Evolutionary conservation across 2,888 invertebrate genomes (phyloP), one percentile per base, ranked within the genome.

Genomic region (Tetranychus piercei): DNA sequence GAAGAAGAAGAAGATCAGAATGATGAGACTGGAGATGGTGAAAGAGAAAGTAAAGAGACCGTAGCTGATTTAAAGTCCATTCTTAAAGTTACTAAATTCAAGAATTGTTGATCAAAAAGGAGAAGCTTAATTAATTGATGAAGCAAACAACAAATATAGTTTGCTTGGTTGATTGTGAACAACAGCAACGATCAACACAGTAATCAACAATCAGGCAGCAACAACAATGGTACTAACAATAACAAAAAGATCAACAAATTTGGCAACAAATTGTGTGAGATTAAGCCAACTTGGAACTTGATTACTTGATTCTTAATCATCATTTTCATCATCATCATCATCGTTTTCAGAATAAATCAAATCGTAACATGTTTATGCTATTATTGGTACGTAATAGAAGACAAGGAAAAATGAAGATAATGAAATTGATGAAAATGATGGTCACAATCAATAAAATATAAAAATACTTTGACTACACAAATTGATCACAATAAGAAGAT

Each of bases 11-110:
- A 34, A 34, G 34, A 34, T 34, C 34, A 34, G 34, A 4, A 34
- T 34, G 34, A 34, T 34, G 34, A 34, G 34, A 34, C 2, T 55
- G 55, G 7, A 55, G 55, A 55, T 55, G 55, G 15, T 55, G 55
- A 55, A 55, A 55, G 55, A 55, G 55, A 55, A 55, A 55, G 55
- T 55, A 55, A 55, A 55, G 55, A 55, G 55, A 55, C 55, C 55
- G 55, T 55, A 55, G 55, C 55, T 55, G 55, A 55, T 7, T 55
- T 55, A 15, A 15, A 15, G 11, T 55, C 15, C 55, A 15, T 55
- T 55, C 55, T 55, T 9, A 55, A 15, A 55, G 55, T 55, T 55
- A 55, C 55, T 6, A 15, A 55, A 55, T 55, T 55, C 15, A 55
- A 55, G 55, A 15, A 55, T 15, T 55, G 55, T 15, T 55, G 11